phyloP scores from a whole-genome alignment of 2,888 invertebrate genomes.

The Serripes groenlandicus region DNA sequence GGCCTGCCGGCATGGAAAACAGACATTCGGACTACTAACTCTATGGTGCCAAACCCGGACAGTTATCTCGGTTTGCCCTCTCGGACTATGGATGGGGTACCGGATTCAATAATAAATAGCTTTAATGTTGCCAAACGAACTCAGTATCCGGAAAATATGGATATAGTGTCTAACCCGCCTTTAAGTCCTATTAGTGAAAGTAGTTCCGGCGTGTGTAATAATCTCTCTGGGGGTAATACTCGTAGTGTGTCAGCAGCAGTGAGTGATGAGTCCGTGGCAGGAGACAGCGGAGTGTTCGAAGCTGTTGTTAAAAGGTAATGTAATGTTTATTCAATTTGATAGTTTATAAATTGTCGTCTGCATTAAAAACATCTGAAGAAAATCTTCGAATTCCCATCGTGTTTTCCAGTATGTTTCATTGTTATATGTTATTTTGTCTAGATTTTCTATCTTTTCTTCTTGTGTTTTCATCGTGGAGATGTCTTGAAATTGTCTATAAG shows the following conservation, averaged over 20 bases:
- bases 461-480: too few species aligned
- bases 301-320: conserved; percentile 86
- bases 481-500: too few species aligned
- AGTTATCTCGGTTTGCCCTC: conserved; percentile 14
- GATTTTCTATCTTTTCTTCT: too few species aligned
- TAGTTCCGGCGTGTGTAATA: conserved; percentile 85
- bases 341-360: too few species aligned
- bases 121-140: conserved; percentile 57
- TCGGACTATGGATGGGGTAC: background rate
- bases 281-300: conserved; percentile 88
- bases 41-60: background rate
- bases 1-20: conserved; percentile 12
- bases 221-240: conserved; percentile 84
- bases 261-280: conserved; percentile 98
- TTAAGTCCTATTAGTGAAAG: conserved; percentile 86
- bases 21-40: conserved; percentile 27
- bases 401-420: too few species aligned
- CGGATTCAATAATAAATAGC: conserved; percentile 17
- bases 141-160: conserved; percentile 65
- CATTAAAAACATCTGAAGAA: too few species aligned
- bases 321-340: too few species aligned
- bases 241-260: conserved; percentile 95
- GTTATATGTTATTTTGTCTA: too few species aligned
- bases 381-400: too few species aligned
- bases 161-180: conserved; percentile 69